Base-by-base conservation (phyloP, 2,797 vertebrate species). In the Lutjanus campechanus region DNA sequence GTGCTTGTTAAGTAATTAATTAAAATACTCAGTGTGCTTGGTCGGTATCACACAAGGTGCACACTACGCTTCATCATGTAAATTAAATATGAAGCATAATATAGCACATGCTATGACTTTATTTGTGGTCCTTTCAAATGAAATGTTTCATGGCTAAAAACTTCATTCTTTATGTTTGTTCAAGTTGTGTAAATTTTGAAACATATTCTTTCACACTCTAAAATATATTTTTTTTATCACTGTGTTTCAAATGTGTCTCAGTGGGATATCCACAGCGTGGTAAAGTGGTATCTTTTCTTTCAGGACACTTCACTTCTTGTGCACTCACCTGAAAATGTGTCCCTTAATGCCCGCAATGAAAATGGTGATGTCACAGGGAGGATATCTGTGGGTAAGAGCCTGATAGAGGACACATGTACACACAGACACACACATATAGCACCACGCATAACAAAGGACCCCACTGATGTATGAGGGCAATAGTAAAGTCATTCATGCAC, bases 291-390 rank as follows among this genome's bases (percentile, higher is more conserved):
- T 0, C 46, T 43, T 40, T 55, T 41, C 29, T 71, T 49, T 36
- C 90, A 99, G 98, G 97, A 98, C 79, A 95, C 96, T 46, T 90
- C 96, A 8, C 96, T 99, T 59, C 94, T 98, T 49, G 92, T 96
- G 13, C 95, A 97, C 70, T 98, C 98, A 19, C 91, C 95, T 36
- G 95, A 98, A 85, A 98, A 98, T 6, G 96, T 99, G 81, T 97
- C 96, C 16, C 93, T 99, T 46, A 97, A 96, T 51, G 97, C 97
- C 63, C 97, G 97, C 7, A 95, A 98, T 87, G 93, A 93, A 10
- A 95, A 97, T 1, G 97, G 97, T 2, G 93, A 97, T 25, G 96
- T 99, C 86, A 98, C 96, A 1, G 97, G 97, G 84, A 96, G 97
- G 89, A 87, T 98, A 74, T 97, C 93, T 86, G 96, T 98, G 90